Evolutionary conservation across 2,113 vertebrate species (phyloP).

Genomic region (Myxocyprinus asiaticus): DNA sequence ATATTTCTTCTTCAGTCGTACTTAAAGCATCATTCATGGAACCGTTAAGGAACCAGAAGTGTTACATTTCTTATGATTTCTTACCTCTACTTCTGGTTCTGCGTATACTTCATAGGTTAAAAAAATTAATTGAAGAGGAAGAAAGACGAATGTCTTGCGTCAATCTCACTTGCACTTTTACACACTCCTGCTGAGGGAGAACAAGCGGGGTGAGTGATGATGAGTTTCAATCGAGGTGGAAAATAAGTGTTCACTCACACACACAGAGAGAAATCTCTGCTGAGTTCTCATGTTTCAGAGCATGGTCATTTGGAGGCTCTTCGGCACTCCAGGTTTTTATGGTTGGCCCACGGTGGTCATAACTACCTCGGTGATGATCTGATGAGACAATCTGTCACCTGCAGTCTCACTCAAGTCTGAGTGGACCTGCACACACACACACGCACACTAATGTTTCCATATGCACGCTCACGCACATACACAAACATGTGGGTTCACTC

Average conservation of each 20-base stretch:
- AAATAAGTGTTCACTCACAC: not conserved
- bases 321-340: conserved; percentile 10
- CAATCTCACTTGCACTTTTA: not conserved
- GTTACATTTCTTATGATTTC: too few relatives aligned
- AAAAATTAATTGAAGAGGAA: not conserved
- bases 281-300: conserved; percentile 14
- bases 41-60: too few relatives aligned
- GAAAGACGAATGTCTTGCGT: not conserved
- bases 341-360: conserved; percentile 14
- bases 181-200: not conserved
- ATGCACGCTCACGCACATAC: not conserved
- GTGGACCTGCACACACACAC: not conserved
- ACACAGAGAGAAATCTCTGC: not conserved
- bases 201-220: not conserved
- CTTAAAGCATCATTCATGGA: too few relatives aligned
- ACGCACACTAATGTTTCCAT: not conserved
- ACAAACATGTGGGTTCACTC: not conserved
- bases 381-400: conserved; percentile 37
- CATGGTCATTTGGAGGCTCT: not conserved
- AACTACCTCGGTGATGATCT: conserved; percentile 1
- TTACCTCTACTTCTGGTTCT: too few relatives aligned
- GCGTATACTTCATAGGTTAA: not conserved
- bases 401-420: conserved; percentile 18
- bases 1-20: too few relatives aligned
- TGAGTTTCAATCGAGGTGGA: not conserved